Conservation (phyloP, 2,797 vertebrate species). For the Typhlichthys eigenmanni region DNA sequence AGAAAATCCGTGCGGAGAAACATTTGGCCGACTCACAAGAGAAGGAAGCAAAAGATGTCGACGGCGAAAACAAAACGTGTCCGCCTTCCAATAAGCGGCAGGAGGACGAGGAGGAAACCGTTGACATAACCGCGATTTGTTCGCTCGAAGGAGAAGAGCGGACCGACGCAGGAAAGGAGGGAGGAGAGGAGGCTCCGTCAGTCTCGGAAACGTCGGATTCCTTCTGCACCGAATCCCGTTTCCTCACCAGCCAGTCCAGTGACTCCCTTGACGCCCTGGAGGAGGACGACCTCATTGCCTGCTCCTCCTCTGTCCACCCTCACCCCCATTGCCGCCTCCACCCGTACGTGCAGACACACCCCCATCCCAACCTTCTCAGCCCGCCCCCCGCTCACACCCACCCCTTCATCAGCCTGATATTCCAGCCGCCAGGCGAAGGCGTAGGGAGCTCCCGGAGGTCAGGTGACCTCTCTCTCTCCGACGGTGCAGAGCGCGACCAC, state of each 20-base stretch:
- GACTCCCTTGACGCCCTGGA: constrained; percentile 92
- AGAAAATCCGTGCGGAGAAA: constrained; percentile 23
- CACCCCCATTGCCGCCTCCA: constrained; percentile 28
- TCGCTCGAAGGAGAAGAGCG: background rate
- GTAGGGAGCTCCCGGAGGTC: constrained; percentile 34
- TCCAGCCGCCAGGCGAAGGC: constrained; percentile 1
- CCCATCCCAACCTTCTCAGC: constrained; percentile 53
- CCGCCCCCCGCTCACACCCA: constrained; percentile 64
- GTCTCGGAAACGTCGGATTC: constrained; percentile 89
- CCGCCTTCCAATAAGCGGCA: constrained; percentile 5
- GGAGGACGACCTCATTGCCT: constrained; percentile 85
- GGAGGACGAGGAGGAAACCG: constrained; percentile 17
- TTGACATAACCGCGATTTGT: constrained; percentile 3
- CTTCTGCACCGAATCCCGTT: constrained; percentile 77
- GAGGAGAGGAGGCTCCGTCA: constrained; percentile 59
- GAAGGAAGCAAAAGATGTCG: constrained; percentile 47
- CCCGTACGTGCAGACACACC: constrained; percentile 20
- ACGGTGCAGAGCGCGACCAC: background rate
- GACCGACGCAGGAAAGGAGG: background rate
- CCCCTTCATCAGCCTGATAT: constrained; percentile 46
- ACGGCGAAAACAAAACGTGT: constrained; percentile 33
- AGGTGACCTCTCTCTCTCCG: constrained; percentile 27
- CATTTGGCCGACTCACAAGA: constrained; percentile 26
- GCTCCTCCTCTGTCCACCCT: constrained; percentile 76
- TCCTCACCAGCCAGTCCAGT: constrained; percentile 85